Base-by-base conservation (phyloP, 1,140 invertebrate species). In the Rhizoglyphus robini region DNA sequence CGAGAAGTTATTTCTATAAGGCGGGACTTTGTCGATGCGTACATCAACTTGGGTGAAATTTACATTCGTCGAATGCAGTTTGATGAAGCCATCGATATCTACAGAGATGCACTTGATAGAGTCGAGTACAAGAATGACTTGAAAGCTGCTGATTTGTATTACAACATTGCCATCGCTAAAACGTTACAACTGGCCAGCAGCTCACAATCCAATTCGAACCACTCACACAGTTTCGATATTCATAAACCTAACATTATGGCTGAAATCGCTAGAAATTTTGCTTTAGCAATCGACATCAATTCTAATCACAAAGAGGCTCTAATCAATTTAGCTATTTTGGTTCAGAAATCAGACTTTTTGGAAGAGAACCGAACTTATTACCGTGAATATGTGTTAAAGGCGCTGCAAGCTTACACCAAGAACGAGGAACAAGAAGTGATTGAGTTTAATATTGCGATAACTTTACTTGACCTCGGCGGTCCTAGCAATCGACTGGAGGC, bases 31-130 rank as follows among this genome's bases (percentile, higher is more conserved):
- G 34, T 64, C 27, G 63, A 64, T 30, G 63, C 63, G 8, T 64
- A 64, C 46, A 64, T 64, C 20, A 64, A 64, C 51, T 29, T 64
- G 4, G 63, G 63, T n/a, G 63, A 64, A 48, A 20, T 64, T 31
- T 51, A 48, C n/a, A 51, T 64, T 48, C 41, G 63, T 34, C 54
- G 31, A 32, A 8, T 8, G 4, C 18, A 49, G 41, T 48, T 51
- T 18, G 15, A 31, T n/a, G 29, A 49, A 57, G 63, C 63, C n/a
- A 4, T 51, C 11, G 41, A 64, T 23, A 51, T 32, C 2, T 64
- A 64, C 51, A 3, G 41, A 36, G 29, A 34, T 20, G 63, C 41
- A 23, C 29, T 64, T 15, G 0, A 11, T 2, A 13, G 38, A 64
- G 25, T 27, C 5, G 20, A 27, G 23, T 29, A 38, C 27, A 60